Conservation (phyloP, 2,797 vertebrate species). For the Hippocampus kuda region DNA sequence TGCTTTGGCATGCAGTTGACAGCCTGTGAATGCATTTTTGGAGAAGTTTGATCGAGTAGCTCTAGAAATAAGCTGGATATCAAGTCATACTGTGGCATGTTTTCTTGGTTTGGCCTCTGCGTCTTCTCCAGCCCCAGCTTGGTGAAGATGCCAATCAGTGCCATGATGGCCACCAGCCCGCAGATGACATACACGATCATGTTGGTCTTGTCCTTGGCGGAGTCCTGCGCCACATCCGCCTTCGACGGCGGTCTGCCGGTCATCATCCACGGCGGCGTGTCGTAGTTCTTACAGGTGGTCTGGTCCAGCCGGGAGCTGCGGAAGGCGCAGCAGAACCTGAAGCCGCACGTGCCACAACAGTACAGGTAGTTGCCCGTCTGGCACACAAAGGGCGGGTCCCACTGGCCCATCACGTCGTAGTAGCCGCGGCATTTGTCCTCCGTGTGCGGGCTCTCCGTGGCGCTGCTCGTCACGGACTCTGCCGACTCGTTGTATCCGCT, state of each 20-base stretch:
- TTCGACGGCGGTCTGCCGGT: constrained; percentile 83
- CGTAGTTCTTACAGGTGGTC: constrained; percentile 92
- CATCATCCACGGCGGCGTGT: constrained; percentile 91
- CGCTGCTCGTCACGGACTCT: constrained; percentile 52
- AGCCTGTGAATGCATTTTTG: no score
- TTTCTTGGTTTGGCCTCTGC: constrained; percentile 86
- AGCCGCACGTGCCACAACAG: constrained; percentile 99
- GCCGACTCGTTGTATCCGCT: constrained; percentile 77
- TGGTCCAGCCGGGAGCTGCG: constrained; percentile 88
- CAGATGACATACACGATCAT: constrained; percentile 96
- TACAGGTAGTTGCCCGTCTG: constrained; percentile 89
- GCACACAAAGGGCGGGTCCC: constrained; percentile 96
- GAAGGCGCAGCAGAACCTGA: constrained; percentile 95
- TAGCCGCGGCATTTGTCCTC: constrained; percentile 92
- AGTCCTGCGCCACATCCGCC: constrained; percentile 78
- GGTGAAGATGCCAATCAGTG: constrained; percentile 95
- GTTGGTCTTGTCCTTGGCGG: constrained; percentile 92
- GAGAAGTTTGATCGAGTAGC: no score
- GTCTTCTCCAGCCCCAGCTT: constrained; percentile 96
- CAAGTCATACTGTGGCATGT: constrained; percentile 81
- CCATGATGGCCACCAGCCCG: constrained; percentile 95
- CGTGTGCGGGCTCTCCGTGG: constrained; percentile 75
- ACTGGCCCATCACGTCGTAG: constrained; percentile 98
- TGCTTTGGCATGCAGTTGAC: no score
- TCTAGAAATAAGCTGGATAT: no score